phyloP scores from a whole-genome alignment of 2,113 vertebrate species.

The Rhinichthys klamathensis region DNA sequence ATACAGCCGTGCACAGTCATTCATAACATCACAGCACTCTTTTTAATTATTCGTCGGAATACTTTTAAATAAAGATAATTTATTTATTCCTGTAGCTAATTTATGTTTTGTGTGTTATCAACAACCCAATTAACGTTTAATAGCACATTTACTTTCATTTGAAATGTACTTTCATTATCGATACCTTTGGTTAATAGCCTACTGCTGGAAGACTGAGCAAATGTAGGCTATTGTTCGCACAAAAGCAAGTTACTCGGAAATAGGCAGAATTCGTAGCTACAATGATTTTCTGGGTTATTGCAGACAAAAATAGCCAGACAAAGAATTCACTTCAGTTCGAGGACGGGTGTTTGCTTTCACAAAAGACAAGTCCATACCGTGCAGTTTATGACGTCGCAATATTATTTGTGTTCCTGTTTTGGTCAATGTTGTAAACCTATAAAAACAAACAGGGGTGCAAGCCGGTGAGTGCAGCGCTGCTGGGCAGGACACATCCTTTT shows the following conservation, averaged over 20 bases:
- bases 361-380: slow-evolving; percentile 57
- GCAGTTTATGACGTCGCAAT: slow-evolving; percentile 77
- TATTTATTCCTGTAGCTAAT: not conserved
- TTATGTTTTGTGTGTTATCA: not conserved
- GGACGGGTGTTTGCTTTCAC: slow-evolving; percentile 59
- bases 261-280: not conserved
- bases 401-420: slow-evolving; percentile 77
- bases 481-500: slow-evolving; percentile 82
- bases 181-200: not conserved
- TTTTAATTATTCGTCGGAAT: not conserved
- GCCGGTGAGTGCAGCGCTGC: slow-evolving; percentile 64
- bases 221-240: not conserved
- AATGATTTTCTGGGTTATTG: slow-evolving; percentile 36
- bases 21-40: not conserved
- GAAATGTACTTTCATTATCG: not conserved
- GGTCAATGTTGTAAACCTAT: slow-evolving; percentile 81
- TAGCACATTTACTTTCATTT: not conserved
- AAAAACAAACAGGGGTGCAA: slow-evolving; percentile 85
- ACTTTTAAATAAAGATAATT: too few species aligned
- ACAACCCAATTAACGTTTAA: not conserved
- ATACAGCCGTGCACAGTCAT: not conserved
- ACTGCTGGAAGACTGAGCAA: not conserved
- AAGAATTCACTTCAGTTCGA: slow-evolving; percentile 62
- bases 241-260: slow-evolving; percentile 22
- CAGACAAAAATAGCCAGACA: slow-evolving; percentile 64